Conservation (phyloP, 2,797 vertebrate species). For the Sebastes nivosus region DNA sequence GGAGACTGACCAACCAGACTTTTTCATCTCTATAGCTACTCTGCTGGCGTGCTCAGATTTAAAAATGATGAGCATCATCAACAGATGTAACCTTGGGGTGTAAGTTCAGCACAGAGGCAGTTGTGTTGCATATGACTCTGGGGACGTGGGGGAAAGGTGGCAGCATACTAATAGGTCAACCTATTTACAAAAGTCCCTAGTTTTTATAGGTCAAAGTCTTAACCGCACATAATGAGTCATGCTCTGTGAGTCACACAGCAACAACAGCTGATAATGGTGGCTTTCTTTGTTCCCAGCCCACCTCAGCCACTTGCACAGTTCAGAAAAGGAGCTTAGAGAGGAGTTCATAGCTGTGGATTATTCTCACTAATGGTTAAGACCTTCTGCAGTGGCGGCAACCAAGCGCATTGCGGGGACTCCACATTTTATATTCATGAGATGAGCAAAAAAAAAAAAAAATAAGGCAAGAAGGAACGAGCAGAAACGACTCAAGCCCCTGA, state of each 20-base stretch:
- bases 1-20: fast-evolving
- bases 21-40: neutral
- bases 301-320: slow-evolving; percentile 21
- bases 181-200: slow-evolving; percentile 45
- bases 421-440: slow-evolving; percentile 62
- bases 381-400: slow-evolving; percentile 43
- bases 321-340: slow-evolving; percentile 34
- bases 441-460: slow-evolving; percentile 28
- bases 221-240: slow-evolving; percentile 42
- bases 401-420: slow-evolving; percentile 50
- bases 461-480: slow-evolving; percentile 6
- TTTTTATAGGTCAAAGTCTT: slow-evolving; percentile 50
- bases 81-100: neutral
- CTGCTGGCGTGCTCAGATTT: neutral
- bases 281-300: slow-evolving; percentile 38
- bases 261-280: slow-evolving; percentile 46
- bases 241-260: slow-evolving; percentile 41
- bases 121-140: neutral
- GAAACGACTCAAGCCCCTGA: slow-evolving; percentile 2
- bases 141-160: neutral
- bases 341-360: slow-evolving; percentile 48
- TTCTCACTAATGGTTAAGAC: slow-evolving; percentile 52
- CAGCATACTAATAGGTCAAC: slow-evolving; percentile 41
- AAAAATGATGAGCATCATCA: neutral
- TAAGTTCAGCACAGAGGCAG: neutral